A percentile compares a stretch with the other conserved stretches of the same genome.
phyloP scores from a whole-genome alignment of 2,797 vertebrate species.

The Acrossocheilus fasciatus region DNA sequence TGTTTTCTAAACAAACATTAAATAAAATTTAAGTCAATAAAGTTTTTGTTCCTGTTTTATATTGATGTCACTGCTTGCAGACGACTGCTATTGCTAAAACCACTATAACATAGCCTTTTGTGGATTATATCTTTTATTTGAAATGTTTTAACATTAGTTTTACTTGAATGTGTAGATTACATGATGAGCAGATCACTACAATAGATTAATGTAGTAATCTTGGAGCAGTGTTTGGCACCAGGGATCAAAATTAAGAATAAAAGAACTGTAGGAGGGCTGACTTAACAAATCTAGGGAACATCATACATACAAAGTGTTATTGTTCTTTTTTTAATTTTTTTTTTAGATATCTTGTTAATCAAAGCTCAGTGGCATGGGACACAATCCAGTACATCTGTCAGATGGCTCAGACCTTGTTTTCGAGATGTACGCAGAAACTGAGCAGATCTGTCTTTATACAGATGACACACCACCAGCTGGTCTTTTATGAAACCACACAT shows the following conservation, averaged over 20 bases:
- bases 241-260: neutral
- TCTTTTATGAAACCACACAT: constrained; percentile 53
- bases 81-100: neutral
- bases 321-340: neutral
- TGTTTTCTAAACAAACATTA: neutral
- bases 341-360: constrained; percentile 9
- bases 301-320: constrained; percentile 14
- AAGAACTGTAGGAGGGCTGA: neutral
- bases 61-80: neutral
- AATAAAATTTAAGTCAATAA: neutral
- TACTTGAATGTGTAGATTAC: neutral
- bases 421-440: constrained; percentile 19
- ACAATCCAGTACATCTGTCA: constrained; percentile 31
- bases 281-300: neutral
- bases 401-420: constrained; percentile 37
- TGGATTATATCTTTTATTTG: neutral
- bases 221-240: neutral
- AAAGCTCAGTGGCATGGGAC: constrained; percentile 12
- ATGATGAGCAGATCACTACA: neutral
- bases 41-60: neutral
- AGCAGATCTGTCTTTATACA: constrained; percentile 49
- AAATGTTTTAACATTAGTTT: neutral
- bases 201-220: neutral
- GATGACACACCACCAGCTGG: constrained; percentile 59
- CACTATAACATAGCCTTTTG: neutral